A percentile compares a stretch with the other conserved stretches of the same genome.
Evolutionary conservation across 2,888 invertebrate genomes (phyloP).

Genomic region (Trichogramma dendrolimi): DNA sequence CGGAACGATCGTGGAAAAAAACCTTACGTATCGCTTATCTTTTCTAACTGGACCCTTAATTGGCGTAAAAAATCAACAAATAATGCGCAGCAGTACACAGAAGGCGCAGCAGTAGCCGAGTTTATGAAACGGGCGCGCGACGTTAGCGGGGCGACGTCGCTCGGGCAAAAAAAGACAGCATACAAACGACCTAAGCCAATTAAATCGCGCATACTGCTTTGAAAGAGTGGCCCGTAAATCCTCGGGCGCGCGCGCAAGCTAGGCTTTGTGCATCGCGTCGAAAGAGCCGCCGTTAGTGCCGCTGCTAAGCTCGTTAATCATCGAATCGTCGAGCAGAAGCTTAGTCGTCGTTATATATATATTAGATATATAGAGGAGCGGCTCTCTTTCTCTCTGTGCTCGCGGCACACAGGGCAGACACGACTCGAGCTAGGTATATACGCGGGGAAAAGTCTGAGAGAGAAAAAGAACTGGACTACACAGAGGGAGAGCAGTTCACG

Average conservation of each 20-base stretch:
- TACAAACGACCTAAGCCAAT: conserved; percentile 30
- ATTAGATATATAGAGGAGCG: not conserved
- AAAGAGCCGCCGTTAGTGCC: conserved; percentile 2
- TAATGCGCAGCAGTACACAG: too few species aligned
- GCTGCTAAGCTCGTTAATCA: conserved; percentile 29
- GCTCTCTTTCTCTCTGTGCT: not conserved
- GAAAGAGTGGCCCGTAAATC: conserved; percentile 26
- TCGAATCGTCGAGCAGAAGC: conserved; percentile 28
- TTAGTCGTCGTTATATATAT: conserved; percentile 1
- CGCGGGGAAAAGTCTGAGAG: conserved; percentile 3
- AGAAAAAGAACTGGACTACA: conserved; percentile 13
- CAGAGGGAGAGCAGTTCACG: not conserved
- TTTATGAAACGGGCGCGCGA: not conserved
- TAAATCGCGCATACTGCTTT: conserved; percentile 19
- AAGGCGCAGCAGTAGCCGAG: too few species aligned
- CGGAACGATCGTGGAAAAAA: too few species aligned
- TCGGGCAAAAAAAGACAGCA: conserved; percentile 22
- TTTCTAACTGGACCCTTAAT: too few species aligned
- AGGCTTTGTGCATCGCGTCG: conserved; percentile 5
- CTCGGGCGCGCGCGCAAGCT: conserved; percentile 11
- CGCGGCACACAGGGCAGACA: too few species aligned
- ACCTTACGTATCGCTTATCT: too few species aligned
- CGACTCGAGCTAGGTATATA: too few species aligned
- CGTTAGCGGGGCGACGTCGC: conserved; percentile 1
- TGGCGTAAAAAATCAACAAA: too few species aligned